A percentile compares a stretch with the other conserved stretches of the same genome.
These are phyloP conservation scores for Malacoraja senta DNA, from an alignment of 2,797 vertebrate genomes.

Conservation along the genomic window DNA sequence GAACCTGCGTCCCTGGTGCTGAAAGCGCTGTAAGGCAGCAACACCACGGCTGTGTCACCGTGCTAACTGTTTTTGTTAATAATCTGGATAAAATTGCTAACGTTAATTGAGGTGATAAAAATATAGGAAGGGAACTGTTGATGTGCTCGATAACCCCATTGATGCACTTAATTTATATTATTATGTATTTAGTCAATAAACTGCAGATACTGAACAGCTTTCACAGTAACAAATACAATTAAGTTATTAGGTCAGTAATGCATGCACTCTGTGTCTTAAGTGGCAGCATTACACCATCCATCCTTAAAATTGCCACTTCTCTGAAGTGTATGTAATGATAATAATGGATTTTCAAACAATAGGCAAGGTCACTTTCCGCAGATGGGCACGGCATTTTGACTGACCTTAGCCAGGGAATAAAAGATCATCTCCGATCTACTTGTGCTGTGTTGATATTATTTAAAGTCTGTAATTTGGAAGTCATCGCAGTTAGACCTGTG, in stretches of 20 bases:
- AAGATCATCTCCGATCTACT: conserved; percentile 69
- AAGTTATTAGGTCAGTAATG: conserved; percentile 95
- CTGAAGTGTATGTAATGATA: conserved; percentile 68
- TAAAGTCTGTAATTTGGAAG: conserved; percentile 44
- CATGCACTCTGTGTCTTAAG: conserved; percentile 80
- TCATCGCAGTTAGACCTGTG: conserved; percentile 19
- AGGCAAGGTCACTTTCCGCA: conserved; percentile 63
- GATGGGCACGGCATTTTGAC: conserved; percentile 52
- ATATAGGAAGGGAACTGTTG: conserved; percentile 23
- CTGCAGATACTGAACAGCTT: conserved; percentile 59
- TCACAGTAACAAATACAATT: conserved; percentile 77
- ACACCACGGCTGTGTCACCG: no score
- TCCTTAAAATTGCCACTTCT: conserved; percentile 72
- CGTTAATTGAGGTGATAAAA: conserved; percentile 13
- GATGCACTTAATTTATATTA: conserved; percentile 29
- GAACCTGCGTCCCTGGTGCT: no score
- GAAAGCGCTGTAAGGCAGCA: no score
- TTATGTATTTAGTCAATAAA: conserved; percentile 57
- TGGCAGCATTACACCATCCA: conserved; percentile 76
- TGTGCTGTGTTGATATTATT: conserved; percentile 71
- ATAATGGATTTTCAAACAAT: conserved; percentile 76
- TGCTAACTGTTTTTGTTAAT: neutral
- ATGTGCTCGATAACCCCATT: neutral
- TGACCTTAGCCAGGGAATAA: conserved; percentile 68
- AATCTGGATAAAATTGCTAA: neutral